A percentile compares a stretch with the other conserved stretches of the same genome.
phyloP scores from a whole-genome alignment of 2,113 vertebrate species.

The Agelaius tricolor region DNA sequence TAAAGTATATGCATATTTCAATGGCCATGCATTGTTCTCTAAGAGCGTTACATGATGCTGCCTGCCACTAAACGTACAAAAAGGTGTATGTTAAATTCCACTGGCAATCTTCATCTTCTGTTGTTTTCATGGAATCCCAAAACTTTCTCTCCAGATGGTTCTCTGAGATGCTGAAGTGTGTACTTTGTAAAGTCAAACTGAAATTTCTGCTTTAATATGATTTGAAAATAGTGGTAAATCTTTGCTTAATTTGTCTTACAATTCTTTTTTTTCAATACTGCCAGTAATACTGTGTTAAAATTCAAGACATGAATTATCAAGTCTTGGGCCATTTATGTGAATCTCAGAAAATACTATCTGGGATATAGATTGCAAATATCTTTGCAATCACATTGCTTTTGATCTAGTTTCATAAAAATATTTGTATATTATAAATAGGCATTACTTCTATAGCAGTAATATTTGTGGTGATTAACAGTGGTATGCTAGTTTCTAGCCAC shows the following conservation, averaged over 20 bases:
- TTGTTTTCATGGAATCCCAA: not conserved
- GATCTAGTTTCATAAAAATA: not conserved
- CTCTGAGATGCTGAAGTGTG: not conserved
- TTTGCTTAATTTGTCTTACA: not conserved
- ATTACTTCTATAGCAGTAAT: not conserved
- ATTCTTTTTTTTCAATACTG: not conserved
- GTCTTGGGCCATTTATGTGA: not conserved
- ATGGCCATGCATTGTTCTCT: rapidly evolving
- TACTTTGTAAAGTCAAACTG: not conserved
- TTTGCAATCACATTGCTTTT: not conserved
- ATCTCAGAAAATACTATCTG: not conserved
- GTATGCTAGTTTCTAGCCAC: not conserved
- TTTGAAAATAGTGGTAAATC: not conserved
- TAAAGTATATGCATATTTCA: rapidly evolving
- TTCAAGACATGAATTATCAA: not conserved
- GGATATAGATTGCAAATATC: not conserved
- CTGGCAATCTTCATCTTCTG: not conserved
- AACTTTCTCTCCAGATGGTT: not conserved
- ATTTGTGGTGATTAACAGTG: not conserved
- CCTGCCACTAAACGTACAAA: not conserved
- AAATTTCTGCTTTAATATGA: not conserved
- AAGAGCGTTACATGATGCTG: not conserved
- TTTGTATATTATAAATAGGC: conserved; percentile 1
- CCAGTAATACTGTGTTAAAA: not conserved
- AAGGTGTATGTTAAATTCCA: not conserved